Evolutionary conservation across 2,113 vertebrate genomes (phyloP), one percentile per base, ranked within the genome.

Genomic region (Reinhardtius hippoglossoides): DNA sequence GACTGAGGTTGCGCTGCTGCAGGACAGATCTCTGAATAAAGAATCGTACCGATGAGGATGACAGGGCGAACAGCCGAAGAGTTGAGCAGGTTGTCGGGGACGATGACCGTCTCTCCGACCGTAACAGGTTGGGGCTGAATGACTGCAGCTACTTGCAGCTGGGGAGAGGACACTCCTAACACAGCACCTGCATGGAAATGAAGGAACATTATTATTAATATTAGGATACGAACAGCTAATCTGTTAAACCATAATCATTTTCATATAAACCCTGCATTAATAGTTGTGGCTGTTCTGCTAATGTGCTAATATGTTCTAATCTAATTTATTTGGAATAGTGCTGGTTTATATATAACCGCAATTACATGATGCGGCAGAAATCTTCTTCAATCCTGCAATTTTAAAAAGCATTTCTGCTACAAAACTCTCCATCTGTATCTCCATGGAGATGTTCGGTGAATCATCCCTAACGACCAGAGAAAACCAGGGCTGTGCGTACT

Each of bases 81-180:
- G 95, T 93, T 97, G 84, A 99, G 94, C 88, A 99, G 94, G 92
- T 98, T 99, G 95, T 99, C 97, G 35, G 98, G 97, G 81, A 99
- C 94, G 82, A 99, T 96, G 92, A 99, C 97, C 7, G 97, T 98
- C 90, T 98, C 97, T 88, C 97, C 98, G 44, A 95, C 95, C 62
- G 95, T 94, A 91, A 99, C 90, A 42, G 98, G 96, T 56, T 98
- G 97, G 61, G 97, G 97, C 89, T 98, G 97, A 91, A 99, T 95
- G 94, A 98, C 94, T 74, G 95, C 95, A 84, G 95, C 88, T 67
- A 95, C 90, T 44, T 94, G 89, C 14, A 95, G 92, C 90, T 95
- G 96, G 89, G 95, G 94, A 92, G 95, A 88, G 69, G 95, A 88
- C 56, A 95, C 92, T 84, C 94, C 93, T 89, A 97, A 89, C 76